Evolutionary conservation across 1,140 invertebrate species (phyloP).

Genomic region (Oreohelix idahoensis): DNA sequence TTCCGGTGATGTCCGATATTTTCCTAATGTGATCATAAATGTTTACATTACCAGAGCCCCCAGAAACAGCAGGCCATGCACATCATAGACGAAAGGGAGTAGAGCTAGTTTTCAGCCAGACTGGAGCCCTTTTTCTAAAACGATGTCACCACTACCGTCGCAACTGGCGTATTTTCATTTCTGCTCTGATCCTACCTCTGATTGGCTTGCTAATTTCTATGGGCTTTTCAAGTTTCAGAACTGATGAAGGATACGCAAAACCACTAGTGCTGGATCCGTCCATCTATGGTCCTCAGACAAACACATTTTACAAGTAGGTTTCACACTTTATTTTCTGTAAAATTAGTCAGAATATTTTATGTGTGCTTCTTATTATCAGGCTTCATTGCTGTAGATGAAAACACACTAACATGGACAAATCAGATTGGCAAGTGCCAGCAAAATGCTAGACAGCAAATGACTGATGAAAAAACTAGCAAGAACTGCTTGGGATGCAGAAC

Average conservation of each 20-base stretch:
- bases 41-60: too few species aligned
- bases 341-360: too few species aligned
- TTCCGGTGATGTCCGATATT: too few species aligned
- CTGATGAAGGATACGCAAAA: slow-evolving; percentile 50
- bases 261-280: slow-evolving; percentile 61
- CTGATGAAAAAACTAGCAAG: too few species aligned
- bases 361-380: too few species aligned
- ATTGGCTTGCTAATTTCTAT: slow-evolving; percentile 60
- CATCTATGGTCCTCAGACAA: slow-evolving; percentile 66
- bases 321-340: slow-evolving; percentile 9
- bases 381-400: too few species aligned
- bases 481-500: too few species aligned
- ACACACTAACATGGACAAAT: too few species aligned
- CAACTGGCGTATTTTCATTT: slow-evolving; percentile 63
- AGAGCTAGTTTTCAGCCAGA: slow-evolving; percentile 52
- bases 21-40: too few species aligned
- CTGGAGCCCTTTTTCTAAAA: slow-evolving; percentile 64
- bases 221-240: slow-evolving; percentile 59
- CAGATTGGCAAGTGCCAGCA: too few species aligned
- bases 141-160: slow-evolving; percentile 68
- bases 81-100: slow-evolving; percentile 18
- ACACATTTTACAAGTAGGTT: slow-evolving; percentile 63
- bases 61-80: background rate
- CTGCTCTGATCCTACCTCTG: slow-evolving; percentile 62
- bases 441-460: too few species aligned